Conservation (phyloP, 2,797 vertebrate genomes). For the Selene dorsalis region DNA sequence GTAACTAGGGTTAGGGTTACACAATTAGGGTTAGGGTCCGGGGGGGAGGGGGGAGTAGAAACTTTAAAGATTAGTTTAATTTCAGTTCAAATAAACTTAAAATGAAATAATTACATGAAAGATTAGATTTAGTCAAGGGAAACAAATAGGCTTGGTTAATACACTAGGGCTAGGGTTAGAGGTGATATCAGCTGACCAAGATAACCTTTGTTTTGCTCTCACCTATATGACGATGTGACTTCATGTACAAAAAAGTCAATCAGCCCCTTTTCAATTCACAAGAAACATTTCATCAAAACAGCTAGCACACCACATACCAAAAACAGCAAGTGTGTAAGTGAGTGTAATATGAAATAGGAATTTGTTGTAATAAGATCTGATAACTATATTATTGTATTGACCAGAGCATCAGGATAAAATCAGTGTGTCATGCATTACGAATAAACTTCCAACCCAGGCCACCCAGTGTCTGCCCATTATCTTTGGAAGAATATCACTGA, state of each 20-base stretch:
- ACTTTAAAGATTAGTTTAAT: too few relatives aligned
- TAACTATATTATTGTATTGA: slow-evolving; percentile 32
- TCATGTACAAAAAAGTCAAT: not conserved
- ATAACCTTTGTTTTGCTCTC: not conserved
- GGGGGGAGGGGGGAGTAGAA: too few relatives aligned
- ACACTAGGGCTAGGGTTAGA: too few relatives aligned
- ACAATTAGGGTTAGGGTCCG: too few relatives aligned
- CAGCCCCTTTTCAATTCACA: not conserved
- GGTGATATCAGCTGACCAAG: not conserved
- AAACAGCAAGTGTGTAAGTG: not conserved
- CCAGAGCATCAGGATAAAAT: slow-evolving; percentile 30
- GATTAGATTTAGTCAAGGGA: too few relatives aligned
- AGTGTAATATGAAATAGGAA: not conserved
- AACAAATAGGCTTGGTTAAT: too few relatives aligned
- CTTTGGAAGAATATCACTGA: slow-evolving; percentile 72
- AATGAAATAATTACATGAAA: too few relatives aligned
- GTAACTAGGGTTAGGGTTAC: too few relatives aligned
- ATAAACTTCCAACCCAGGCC: slow-evolving; percentile 66
- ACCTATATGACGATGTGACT: slow-evolving; percentile 8
- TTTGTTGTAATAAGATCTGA: slow-evolving; percentile 24
- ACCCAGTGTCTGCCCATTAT: slow-evolving; percentile 70
- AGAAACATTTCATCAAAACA: not conserved
- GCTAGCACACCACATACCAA: too few relatives aligned
- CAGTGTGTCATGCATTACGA: slow-evolving; percentile 48
- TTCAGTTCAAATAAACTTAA: too few relatives aligned